Conservation (phyloP, 2,113 vertebrate genomes). For the Myotis yumanensis region DNA sequence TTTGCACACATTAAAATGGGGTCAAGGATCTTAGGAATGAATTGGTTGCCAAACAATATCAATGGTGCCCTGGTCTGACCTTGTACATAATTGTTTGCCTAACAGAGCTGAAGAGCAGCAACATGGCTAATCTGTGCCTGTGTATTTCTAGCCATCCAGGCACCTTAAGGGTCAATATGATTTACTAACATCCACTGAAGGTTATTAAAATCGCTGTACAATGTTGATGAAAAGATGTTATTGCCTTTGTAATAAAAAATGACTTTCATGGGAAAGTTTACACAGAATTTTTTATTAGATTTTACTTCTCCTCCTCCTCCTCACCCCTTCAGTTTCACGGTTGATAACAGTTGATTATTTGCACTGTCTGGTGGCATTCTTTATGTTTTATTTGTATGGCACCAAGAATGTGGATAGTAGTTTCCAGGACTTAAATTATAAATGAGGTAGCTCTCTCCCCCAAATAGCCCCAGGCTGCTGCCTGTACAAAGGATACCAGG, state of each 20-base stretch:
- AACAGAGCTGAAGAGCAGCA: slow-evolving; percentile 79
- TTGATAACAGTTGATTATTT: slow-evolving; percentile 70
- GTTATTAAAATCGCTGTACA: slow-evolving; percentile 85
- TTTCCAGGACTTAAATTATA: slow-evolving; percentile 63
- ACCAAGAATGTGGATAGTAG: not conserved
- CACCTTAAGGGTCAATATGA: slow-evolving; percentile 83
- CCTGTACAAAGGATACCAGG: slow-evolving; percentile 35
- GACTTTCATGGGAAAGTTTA: slow-evolving; percentile 77
- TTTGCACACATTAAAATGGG: slow-evolving; percentile 76
- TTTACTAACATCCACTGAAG: slow-evolving; percentile 82
- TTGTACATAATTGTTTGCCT: slow-evolving; percentile 81
- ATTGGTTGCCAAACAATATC: slow-evolving; percentile 82
- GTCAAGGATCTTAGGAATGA: slow-evolving; percentile 80
- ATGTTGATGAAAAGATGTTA: slow-evolving; percentile 82
- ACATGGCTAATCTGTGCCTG: slow-evolving; percentile 78
- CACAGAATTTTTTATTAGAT: slow-evolving; percentile 79
- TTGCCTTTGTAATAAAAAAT: slow-evolving; percentile 82
- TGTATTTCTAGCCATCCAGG: slow-evolving; percentile 81
- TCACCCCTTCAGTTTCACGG: slow-evolving; percentile 46
- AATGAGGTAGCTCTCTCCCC: slow-evolving; percentile 43
- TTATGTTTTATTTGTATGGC: slow-evolving; percentile 64
- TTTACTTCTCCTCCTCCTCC: slow-evolving; percentile 10
- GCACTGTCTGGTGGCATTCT: slow-evolving; percentile 37
- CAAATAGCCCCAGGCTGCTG: slow-evolving; percentile 19
- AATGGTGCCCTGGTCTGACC: slow-evolving; percentile 76